Base-by-base conservation (phyloP, 1,140 invertebrate genomes). In the Drosophila albomicans region DNA sequence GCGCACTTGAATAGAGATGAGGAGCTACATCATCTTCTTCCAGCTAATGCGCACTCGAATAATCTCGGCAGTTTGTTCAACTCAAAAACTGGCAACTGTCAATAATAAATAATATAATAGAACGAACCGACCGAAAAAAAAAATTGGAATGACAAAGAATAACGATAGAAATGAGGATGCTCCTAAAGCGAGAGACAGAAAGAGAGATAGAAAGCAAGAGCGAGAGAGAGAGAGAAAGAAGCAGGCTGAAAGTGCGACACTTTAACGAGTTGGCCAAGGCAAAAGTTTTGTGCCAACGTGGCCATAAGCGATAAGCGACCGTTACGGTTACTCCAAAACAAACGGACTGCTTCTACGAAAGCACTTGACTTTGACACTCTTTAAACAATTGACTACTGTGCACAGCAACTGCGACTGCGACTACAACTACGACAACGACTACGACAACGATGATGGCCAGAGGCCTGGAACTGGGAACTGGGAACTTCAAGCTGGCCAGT, bases 331-430 rank as follows among this genome's bases (percentile, higher is more conserved):
- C 68, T 41, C 48, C 64, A 73, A 81, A 75, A 77, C 58, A 69
- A 75, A 63, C 67, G 35, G 54, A 75, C 63, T 66, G 64, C 63
- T 66, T 32, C 46, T 48, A 30, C 63, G 61, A 74, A 65, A 68
- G 59, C 85, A 84, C 85, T 88, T 88, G 84, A 89, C 85, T 89
- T 89, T 88, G 85, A 89, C 84, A 88, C 84, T 88, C 84, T 84
- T 88, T 88, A 88, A 88, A 88, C 84, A 88, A 88, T 88, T 88
- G 84, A 81, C 80, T 82, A 70, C 38, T 5, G 58, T 8, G 43
- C 28, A 35, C 16, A 56, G 28, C 51, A 1, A 11, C 48, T 25
- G 48, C 30, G 32, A 32, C 32, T 7, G 7, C 5, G 32, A 32
- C 32, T 7, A 32, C 32, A 6, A 32, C 32, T 7, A 32, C 32